Conservation (phyloP, 2,888 invertebrate species). For the Venusia cambrica region DNA sequence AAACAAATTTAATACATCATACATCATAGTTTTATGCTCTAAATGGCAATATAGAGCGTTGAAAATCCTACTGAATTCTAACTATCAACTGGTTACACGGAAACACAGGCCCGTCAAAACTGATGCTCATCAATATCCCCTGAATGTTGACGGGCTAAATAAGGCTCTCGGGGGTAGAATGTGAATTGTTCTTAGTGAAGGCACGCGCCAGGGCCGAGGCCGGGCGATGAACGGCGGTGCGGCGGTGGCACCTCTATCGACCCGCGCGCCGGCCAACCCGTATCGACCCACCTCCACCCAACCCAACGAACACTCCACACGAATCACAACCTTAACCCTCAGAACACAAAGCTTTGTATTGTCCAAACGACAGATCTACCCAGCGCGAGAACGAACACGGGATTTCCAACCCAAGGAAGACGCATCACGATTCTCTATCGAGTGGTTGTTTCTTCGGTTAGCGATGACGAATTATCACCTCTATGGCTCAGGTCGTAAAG, state of each 20-base stretch:
- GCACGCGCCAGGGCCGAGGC: constrained; percentile 50
- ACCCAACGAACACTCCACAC: constrained; percentile 40
- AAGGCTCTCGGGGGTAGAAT: constrained; percentile 37
- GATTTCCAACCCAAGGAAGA: constrained; percentile 64
- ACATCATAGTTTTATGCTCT: too few species aligned
- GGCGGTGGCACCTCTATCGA: constrained; percentile 66
- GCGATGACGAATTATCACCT: constrained; percentile 65
- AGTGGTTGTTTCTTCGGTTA: constrained; percentile 41
- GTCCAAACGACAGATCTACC: constrained; percentile 38
- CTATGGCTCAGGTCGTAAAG: constrained; percentile 57
- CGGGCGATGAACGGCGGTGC: constrained; percentile 33
- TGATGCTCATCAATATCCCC: constrained; percentile 25
- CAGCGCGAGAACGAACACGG: constrained; percentile 39
- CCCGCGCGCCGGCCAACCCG: constrained; percentile 58
- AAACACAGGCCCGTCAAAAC: constrained; percentile 20
- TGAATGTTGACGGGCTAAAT: constrained; percentile 38
- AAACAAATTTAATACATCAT: too few species aligned
- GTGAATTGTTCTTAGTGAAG: constrained; percentile 52
- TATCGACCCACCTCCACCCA: constrained; percentile 70
- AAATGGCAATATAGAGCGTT: constrained; percentile 6
- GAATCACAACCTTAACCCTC: constrained; percentile 62
- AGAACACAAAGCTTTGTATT: constrained; percentile 40
- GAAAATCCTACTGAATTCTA: constrained; percentile 9
- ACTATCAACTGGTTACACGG: constrained; percentile 8
- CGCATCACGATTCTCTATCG: constrained; percentile 58